Evolutionary conservation across 2,797 vertebrate genomes (phyloP).

Genomic region (Poliocrania exsul): DNA sequence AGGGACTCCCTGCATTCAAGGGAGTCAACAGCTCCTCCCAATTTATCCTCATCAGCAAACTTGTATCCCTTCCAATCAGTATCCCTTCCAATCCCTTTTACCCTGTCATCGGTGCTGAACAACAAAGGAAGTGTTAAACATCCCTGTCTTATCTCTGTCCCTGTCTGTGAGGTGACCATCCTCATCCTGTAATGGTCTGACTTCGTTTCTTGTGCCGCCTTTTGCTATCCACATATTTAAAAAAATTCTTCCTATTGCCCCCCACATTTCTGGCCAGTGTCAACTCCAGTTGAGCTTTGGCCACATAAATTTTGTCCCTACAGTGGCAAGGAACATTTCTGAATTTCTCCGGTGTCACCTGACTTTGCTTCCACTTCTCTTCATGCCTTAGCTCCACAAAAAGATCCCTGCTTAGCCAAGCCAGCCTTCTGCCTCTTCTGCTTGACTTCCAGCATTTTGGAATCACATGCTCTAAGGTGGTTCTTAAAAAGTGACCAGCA

Average conservation of each 20-base stretch:
- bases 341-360: not conserved
- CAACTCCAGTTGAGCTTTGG: not conserved
- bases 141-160: not conserved
- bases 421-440: not conserved
- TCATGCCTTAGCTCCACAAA: not conserved
- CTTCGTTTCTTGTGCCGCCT: not conserved
- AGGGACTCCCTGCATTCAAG: fast-evolving
- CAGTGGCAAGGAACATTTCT: not conserved
- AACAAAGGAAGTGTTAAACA: not conserved
- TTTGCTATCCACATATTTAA: not conserved
- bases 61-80: not conserved
- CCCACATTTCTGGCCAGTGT: not conserved
- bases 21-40: not conserved
- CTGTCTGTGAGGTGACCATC: not conserved
- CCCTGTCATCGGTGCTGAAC: not conserved
- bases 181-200: not conserved
- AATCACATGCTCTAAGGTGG: not conserved
- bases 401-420: too few species aligned
- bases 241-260: not conserved
- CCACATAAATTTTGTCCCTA: not conserved
- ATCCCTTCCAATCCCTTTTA: not conserved
- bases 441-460: not conserved
- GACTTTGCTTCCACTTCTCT: not conserved
- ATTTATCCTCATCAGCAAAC: not conserved
- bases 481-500: not conserved